Evolutionary conservation across 2,113 vertebrate species (phyloP), one percentile per base, ranked within the genome.

Genomic region (Anhinga rufa): DNA sequence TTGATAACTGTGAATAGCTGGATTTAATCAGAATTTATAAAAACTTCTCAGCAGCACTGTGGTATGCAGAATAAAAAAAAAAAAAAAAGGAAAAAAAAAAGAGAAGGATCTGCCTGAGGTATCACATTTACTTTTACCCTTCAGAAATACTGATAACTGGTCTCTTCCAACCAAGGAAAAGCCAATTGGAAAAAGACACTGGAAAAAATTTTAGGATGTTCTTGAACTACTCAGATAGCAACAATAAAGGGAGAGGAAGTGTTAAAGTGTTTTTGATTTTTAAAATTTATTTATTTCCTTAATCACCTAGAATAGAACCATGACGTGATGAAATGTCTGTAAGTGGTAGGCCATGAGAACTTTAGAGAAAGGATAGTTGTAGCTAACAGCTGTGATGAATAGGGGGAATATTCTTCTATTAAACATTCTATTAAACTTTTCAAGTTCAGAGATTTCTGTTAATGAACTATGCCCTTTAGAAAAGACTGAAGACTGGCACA

Each of bases 1-100:
- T 17, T 93, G 86, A 68, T 82, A 82, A 65, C 81, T 92, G n/a
- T 66, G 76, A 96, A 93, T 88, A 80, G 20, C 46, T 92, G 75
- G 86, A 92, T 86, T 95, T 87, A 92, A 92, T 89, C 86, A 92
- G 77, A 89, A 83, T 42, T 78, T 85, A 85, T 70, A 91, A 92
- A 93, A 91, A 17, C n/a, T 90, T 92, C 66, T 83, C 71, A 61
- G 28, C 38, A 81, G 21, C 62, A 55, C 5, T 48, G 3, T 70
- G 77, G 38, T 44, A 52, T 62, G 18, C 10, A 61, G 61, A 48
- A 52, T 17, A 32, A 14, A 8, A 60, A 49, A 49, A 66, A 68
- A 9, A 42, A 61, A 57, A 54, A 66, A 68, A 9, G 36, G 58
- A 57, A 54, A 61, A 13, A 36, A 6, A 48, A 52, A 10, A 34